Conservation (phyloP, 2,797 vertebrate species). For the Tenualosa thibaudeaui region DNA sequence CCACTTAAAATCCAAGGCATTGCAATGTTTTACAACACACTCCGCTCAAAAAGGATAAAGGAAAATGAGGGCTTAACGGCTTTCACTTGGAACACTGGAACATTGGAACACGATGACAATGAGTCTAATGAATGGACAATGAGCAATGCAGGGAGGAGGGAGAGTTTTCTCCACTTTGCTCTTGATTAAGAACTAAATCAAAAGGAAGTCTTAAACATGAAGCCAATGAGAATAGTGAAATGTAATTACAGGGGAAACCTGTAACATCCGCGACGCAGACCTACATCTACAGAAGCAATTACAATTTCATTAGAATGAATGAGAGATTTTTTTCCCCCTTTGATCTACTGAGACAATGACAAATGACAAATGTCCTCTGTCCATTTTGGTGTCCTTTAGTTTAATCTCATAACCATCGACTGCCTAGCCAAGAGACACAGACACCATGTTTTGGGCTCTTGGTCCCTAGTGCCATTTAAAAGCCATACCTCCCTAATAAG, state of each 20-base stretch:
- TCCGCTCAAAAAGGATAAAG: neutral
- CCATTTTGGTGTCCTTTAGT: neutral
- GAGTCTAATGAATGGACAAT: neutral
- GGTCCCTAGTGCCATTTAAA: neutral
- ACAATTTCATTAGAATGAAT: slow-evolving; percentile 7
- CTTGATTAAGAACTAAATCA: slow-evolving; percentile 22
- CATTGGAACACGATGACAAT: neutral
- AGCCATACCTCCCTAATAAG: neutral
- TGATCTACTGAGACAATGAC: slow-evolving; percentile 1
- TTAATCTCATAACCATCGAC: slow-evolving; percentile 1
- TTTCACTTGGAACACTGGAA: neutral
- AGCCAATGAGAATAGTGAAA: neutral
- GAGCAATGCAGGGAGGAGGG: neutral
- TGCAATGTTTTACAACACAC: neutral
- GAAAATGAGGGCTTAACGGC: neutral
- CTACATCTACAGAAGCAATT: slow-evolving; percentile 8
- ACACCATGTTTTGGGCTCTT: neutral
- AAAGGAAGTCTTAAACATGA: slow-evolving; percentile 1
- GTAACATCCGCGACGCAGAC: neutral
- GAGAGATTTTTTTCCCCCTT: neutral
- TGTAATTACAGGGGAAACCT: neutral
- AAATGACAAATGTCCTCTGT: neutral
- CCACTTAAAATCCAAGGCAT: neutral
- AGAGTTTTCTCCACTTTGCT: neutral
- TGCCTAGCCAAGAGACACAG: neutral